Conservation (phyloP, 2,797 vertebrate genomes). For the Macroramphosus scolopax region DNA sequence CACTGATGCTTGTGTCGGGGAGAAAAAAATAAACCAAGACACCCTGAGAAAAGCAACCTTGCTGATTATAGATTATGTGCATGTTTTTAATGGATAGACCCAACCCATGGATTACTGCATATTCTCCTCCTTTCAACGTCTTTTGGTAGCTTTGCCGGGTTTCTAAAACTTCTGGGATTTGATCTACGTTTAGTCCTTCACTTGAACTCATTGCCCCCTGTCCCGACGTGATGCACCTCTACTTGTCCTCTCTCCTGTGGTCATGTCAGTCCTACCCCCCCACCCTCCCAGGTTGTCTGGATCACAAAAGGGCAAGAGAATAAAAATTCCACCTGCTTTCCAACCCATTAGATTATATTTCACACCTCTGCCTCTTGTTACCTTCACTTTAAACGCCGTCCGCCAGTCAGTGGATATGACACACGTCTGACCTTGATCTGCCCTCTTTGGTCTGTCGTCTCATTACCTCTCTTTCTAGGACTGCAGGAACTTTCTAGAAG, state of each 20-base stretch:
- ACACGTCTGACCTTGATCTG: slow-evolving; percentile 47
- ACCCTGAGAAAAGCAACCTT: no score
- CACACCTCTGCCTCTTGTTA: slow-evolving; percentile 67
- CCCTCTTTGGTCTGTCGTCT: slow-evolving; percentile 33
- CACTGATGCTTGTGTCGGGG: no score
- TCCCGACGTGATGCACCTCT: not conserved
- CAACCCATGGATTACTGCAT: no score
- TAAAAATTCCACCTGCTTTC: slow-evolving; percentile 3
- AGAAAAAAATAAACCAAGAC: no score
- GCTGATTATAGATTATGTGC: no score
- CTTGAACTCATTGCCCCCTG: not conserved
- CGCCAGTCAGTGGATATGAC: slow-evolving; percentile 48
- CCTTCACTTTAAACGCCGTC: slow-evolving; percentile 36
- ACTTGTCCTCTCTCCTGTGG: slow-evolving; percentile 8
- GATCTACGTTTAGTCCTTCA: not conserved
- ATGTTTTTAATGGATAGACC: no score
- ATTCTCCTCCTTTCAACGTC: no score
- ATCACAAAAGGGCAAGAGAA: not conserved
- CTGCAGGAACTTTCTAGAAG: no score
- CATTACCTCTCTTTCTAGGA: slow-evolving; percentile 17
- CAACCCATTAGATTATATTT: slow-evolving; percentile 66
- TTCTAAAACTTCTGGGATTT: not conserved
- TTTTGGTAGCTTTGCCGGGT: no score
- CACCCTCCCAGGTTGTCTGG: slow-evolving; percentile 6
- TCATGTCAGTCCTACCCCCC: slow-evolving; percentile 14